phyloP scores from a whole-genome alignment of 2,888 invertebrate genomes.

The Dasypogon diadema region DNA sequence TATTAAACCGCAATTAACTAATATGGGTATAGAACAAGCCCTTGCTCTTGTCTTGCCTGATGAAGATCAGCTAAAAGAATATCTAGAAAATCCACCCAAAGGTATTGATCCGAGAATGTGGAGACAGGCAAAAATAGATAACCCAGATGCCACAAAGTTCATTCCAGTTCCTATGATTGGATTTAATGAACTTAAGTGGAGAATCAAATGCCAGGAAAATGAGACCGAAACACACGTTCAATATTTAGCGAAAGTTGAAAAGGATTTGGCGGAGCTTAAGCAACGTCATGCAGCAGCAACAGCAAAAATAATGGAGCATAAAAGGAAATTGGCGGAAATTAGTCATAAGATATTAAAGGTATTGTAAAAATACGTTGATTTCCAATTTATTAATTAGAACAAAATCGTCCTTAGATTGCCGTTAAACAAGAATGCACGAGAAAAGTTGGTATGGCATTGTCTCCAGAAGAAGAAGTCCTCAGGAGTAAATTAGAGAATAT shows the following conservation, averaged over 20 bases:
- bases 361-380: too few species aligned
- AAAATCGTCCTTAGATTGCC: slow-evolving; percentile 78
- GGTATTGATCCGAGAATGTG: slow-evolving; percentile 94
- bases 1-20: slow-evolving; percentile 79
- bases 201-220: slow-evolving; percentile 86
- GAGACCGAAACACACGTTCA: slow-evolving; percentile 86
- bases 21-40: slow-evolving; percentile 79
- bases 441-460: slow-evolving; percentile 88
- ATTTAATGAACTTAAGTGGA: slow-evolving; percentile 82
- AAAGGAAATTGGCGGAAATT: slow-evolving; percentile 83
- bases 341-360: slow-evolving; percentile 88
- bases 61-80: slow-evolving; percentile 85
- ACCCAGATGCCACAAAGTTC: slow-evolving; percentile 90
- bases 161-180: slow-evolving; percentile 96
- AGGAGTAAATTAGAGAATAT: slow-evolving; percentile 88
- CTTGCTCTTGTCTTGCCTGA: slow-evolving; percentile 81
- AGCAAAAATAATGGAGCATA: slow-evolving; percentile 84
- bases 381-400: slow-evolving; percentile 4
- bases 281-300: slow-evolving; percentile 84
- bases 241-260: slow-evolving; percentile 82
- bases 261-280: slow-evolving; percentile 82
- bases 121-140: slow-evolving; percentile 96
- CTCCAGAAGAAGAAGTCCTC: slow-evolving; percentile 92
- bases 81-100: slow-evolving; percentile 89
- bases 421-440: slow-evolving; percentile 88